Base-by-base conservation (phyloP, 37 sponge, comb jelly and placozoan species). In the Cliona cf. orientalis region DNA sequence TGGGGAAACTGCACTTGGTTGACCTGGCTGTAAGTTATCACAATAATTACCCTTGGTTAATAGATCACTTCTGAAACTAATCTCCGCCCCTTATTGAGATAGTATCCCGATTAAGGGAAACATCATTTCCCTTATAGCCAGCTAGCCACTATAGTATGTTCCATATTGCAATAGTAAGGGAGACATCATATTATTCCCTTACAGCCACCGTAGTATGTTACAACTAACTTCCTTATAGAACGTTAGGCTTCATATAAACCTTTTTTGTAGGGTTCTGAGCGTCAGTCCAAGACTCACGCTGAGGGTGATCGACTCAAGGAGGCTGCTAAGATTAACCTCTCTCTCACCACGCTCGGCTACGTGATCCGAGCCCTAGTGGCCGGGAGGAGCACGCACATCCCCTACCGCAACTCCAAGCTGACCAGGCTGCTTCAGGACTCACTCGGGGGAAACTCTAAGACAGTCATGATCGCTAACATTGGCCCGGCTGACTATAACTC, bases 401-500 rank as follows among this genome's bases (percentile, higher is more conserved):
- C 99, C 7, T 99, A 99, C 71, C 89, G 99, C 22, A 94, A 92
- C 84, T 91, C 93, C 39, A 92, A 99, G 32, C 91, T 99, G 67
- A 99, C 99, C 17, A 64, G 95, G 2, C 91, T 99, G 6, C 84
- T 99, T 11, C 99, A 99, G 64, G 99, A 99, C 83, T 97, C 97
- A 14, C 88, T 99, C 0, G 99, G 99, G 60, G 99, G 99, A 19
- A 99, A 99, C 87, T 90, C 97, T 22, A 96, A 96, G 44, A 99
- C 99, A 44, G 93, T 99, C 46, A 99, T 99, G 99, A 92, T 97
- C 68, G 99, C 99, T 21, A 99, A 96, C 66, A 89, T 96, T 44
- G 97, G 97, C 2, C 99, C 99, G 28, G 95, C 99, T 41, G 86
- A 86, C 59, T 99, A 96, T 73, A 99, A 99, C 78, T 70, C 75